Conservation (phyloP, 2,113 vertebrate genomes). For the Paraplagusia blochii region DNA sequence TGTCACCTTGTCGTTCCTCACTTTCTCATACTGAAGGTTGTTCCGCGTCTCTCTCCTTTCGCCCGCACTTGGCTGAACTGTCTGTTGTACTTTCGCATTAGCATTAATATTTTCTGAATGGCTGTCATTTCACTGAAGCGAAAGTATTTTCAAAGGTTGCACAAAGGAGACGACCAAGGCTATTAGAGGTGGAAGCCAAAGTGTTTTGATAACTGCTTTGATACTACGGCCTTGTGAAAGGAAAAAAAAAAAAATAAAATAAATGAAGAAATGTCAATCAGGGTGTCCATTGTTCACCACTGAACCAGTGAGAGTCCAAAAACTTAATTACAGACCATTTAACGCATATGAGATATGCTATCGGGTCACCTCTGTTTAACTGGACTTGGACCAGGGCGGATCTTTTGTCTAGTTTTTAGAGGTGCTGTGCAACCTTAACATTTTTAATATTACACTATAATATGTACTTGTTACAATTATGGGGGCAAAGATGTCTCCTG, state of each 20-base stretch:
- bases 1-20: background rate
- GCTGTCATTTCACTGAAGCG: constrained; percentile 54
- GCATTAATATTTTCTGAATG: constrained; percentile 49
- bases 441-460: no score
- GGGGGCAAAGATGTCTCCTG: no score
- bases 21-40: constrained; percentile 9
- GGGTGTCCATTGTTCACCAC: constrained; percentile 65
- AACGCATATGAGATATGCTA: constrained; percentile 38
- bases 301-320: constrained; percentile 28
- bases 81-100: constrained; percentile 27
- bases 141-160: constrained; percentile 60
- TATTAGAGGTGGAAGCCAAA: constrained; percentile 46
- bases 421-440: no score
- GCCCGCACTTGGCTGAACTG: constrained; percentile 13
- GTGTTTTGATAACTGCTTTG: constrained; percentile 54
- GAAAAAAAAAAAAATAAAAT: constrained; percentile 41
- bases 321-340: constrained; percentile 57
- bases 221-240: constrained; percentile 42
- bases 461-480: no score
- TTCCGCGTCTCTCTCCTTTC: background rate
- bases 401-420: no score
- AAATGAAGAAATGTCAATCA: constrained; percentile 64
- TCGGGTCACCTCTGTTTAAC: constrained; percentile 56
- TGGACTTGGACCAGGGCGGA: no score
- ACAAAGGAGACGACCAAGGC: constrained; percentile 36